Evolutionary conservation across 2,113 vertebrate genomes (phyloP), one percentile per base, ranked within the genome.

Genomic region (Halichoeres trimaculatus): DNA sequence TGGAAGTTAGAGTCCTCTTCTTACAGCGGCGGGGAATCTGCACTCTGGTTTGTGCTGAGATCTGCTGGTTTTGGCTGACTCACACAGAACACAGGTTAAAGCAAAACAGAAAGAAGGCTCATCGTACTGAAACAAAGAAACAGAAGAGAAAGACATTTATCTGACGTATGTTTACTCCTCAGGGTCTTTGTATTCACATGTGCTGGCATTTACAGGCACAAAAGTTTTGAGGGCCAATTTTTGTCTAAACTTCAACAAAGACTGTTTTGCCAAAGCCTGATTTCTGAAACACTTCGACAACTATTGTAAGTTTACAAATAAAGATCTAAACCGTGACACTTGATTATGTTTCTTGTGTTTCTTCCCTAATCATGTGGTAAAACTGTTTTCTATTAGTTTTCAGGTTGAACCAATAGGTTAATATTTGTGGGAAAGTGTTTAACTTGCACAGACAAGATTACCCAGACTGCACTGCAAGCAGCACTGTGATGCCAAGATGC

Each of bases 171-270:
- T 50, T 38, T 56, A 55, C 17, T 54, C 48, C 45, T 8, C 16
- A 11, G 40, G 0, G 19, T 41, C 47, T 69, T n/a, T 47, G 36
- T 30, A 40, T 56, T 26, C 74, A 50, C 72, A 54, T 78, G 51
- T 82, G 65, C 48, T 80, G 66, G 81, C 67, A 59, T 81, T 76
- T 78, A 57, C 81, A 89, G 87, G 89, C 87, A 88, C 84, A 70
- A 52, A 58, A 80, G n/a, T 65, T 83, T 68, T 69, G 55, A 84
- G 84, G 76, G 72, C 75, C 76, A 79, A 71, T 74, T 80, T 41
- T 12, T 12, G 40, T 13, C 12, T 41, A 2, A 10, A 41, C 40
- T 3, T 41, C 13, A 56, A 70, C 24, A 36, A 41, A 65, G 16
- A 17, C 14, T 55, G 26, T 12, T 24, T 36, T 22, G 19, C 43